Evolutionary conservation across 2,888 invertebrate species (phyloP).

Genomic region (Acronicta psi): DNA sequence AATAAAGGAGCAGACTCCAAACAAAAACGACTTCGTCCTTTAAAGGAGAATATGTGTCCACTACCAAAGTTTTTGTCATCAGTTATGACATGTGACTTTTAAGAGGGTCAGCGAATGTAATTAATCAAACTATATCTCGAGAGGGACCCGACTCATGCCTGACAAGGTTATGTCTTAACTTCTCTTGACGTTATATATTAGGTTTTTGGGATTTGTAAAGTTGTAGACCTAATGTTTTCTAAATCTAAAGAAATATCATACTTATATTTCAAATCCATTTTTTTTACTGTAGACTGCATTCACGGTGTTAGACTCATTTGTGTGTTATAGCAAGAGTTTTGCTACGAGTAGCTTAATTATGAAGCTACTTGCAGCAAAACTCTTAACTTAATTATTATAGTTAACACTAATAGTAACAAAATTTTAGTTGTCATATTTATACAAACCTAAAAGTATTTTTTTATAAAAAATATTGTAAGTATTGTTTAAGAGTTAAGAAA

Average conservation of each 20-base stretch:
- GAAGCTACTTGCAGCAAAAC: no score
- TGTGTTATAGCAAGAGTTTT: no score
- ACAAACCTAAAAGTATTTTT: no score
- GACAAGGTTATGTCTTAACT: constrained; percentile 66
- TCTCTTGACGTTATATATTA: constrained; percentile 56
- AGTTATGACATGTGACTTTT: constrained; percentile 78
- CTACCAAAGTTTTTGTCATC: constrained; percentile 70
- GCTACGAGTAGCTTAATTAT: no score
- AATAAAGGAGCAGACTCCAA: constrained; percentile 16
- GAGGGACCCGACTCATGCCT: constrained; percentile 63
- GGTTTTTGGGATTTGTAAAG: constrained; percentile 39
- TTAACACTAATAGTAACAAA: no score
- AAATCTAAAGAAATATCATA: not conserved
- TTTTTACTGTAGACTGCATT: no score
- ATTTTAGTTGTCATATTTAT: no score
- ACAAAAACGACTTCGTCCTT: constrained; percentile 34
- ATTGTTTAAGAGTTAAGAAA: not conserved
- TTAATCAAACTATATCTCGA: constrained; percentile 75
- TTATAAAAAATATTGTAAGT: no score
- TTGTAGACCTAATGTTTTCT: constrained; percentile 16
- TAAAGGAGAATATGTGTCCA: constrained; percentile 48
- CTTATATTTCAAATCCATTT: no score
- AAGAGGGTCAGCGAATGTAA: constrained; percentile 74
- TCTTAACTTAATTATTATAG: no score
- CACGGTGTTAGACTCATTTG: no score